These are phyloP conservation scores for Rhorus exstirpatorius DNA, from an alignment of 2,888 invertebrate species.

Conservation along the genomic window DNA sequence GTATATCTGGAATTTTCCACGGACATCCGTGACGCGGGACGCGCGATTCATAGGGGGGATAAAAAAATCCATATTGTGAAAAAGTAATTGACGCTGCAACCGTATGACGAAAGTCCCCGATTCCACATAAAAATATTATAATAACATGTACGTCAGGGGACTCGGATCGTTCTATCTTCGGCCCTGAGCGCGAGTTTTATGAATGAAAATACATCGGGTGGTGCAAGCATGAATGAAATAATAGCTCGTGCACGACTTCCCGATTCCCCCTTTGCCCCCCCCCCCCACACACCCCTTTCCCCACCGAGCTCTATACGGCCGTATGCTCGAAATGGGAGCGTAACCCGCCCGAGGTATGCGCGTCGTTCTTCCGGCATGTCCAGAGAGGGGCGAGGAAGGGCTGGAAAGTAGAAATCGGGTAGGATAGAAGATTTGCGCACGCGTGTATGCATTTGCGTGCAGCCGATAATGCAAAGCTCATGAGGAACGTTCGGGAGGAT, in stretches of 20 bases:
- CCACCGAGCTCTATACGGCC: not conserved
- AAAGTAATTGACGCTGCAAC: slow-evolving; percentile 7
- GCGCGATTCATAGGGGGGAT: not conserved
- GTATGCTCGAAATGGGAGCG: slow-evolving; percentile 29
- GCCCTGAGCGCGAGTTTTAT: slow-evolving; percentile 52
- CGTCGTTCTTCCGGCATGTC: slow-evolving; percentile 6
- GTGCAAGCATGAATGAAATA: slow-evolving; percentile 59
- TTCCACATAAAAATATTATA: not conserved
- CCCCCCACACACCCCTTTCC: too few relatives aligned
- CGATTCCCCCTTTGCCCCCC: slow-evolving; percentile 20
- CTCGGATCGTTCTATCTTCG: slow-evolving; percentile 48
- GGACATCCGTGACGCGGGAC: not conserved
- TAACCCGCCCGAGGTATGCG: slow-evolving; percentile 32
- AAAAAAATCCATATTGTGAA: slow-evolving; percentile 1
- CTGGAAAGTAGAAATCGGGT: slow-evolving; percentile 57
- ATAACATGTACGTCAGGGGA: slow-evolving; percentile 40
- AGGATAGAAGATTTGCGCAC: slow-evolving; percentile 63
- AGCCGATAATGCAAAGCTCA: slow-evolving; percentile 20
- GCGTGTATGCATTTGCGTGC: slow-evolving; percentile 19
- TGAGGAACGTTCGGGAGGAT: not conserved
- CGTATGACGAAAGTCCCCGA: slow-evolving; percentile 11
- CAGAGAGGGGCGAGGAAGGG: slow-evolving; percentile 9
- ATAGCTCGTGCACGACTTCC: slow-evolving; percentile 51
- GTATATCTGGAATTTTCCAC: not conserved
- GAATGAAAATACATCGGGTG: slow-evolving; percentile 60